Conservation (phyloP, 1,140 invertebrate species). For the Ips typographus region DNA sequence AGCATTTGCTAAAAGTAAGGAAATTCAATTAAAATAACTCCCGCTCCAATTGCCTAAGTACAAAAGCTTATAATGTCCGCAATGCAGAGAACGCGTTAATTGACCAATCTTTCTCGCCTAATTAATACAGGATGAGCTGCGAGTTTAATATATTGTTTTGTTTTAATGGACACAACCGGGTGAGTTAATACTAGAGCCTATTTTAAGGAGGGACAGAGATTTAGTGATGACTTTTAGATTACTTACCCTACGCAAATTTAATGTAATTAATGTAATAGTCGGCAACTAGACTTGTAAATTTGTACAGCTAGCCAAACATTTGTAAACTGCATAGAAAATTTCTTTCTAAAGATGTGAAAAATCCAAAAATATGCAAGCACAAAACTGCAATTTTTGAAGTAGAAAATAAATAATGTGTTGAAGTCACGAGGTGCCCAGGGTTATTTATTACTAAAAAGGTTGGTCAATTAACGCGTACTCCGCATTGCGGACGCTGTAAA, state of each 20-base stretch:
- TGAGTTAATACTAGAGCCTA: too few species aligned
- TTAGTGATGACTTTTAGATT: too few species aligned
- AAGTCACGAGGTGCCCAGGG: conserved; percentile 13
- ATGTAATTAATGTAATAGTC: too few species aligned
- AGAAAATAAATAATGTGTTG: conserved; percentile 7
- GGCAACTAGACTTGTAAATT: too few species aligned
- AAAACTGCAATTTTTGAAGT: not conserved
- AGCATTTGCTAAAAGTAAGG: not conserved
- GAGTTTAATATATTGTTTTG: conserved; percentile 12
- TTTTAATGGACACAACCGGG: conserved; percentile 1
- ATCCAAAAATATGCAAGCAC: too few species aligned
- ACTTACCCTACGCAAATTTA: too few species aligned
- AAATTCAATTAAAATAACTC: conserved; percentile 7
- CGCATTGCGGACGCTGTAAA: conserved; percentile 25
- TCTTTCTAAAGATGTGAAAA: too few species aligned
- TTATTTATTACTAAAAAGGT: conserved; percentile 23
- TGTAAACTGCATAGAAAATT: too few species aligned
- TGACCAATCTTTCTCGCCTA: conserved; percentile 21
- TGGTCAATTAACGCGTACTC: conserved; percentile 28
- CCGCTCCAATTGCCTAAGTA: conserved; percentile 11
- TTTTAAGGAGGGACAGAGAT: too few species aligned
- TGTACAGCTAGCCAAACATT: too few species aligned
- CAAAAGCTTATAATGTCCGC: conserved; percentile 13
- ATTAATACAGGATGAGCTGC: conserved; percentile 6
- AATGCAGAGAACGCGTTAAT: conserved; percentile 24